Evolutionary conservation across 2,888 invertebrate genomes (phyloP).

Genomic region (Tromatobia lineatoria): DNA sequence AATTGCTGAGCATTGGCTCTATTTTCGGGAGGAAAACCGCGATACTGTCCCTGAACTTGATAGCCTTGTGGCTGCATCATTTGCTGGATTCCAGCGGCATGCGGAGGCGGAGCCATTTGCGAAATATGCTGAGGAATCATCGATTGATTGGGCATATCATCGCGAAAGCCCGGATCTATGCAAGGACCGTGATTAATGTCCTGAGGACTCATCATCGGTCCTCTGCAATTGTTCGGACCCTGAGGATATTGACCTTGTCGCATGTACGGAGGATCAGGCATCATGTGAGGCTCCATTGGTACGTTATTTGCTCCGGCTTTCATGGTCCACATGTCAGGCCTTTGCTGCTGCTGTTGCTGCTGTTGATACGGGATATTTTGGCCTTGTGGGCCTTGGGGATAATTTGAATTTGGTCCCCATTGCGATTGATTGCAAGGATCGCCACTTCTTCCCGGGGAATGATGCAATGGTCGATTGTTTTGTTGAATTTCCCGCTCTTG

Average conservation of each 20-base stretch:
- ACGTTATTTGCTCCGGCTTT: slow-evolving; percentile 53
- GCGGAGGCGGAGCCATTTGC: slow-evolving; percentile 22
- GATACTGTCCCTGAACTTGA: slow-evolving; percentile 60
- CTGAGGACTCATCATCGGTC: slow-evolving; percentile 65
- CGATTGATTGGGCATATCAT: slow-evolving; percentile 48
- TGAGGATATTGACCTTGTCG: slow-evolving; percentile 54
- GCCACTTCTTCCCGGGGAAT: slow-evolving; percentile 51
- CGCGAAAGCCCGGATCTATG: slow-evolving; percentile 58
- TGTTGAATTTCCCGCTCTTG: slow-evolving; percentile 48
- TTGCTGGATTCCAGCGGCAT: slow-evolving; percentile 40
- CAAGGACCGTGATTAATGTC: slow-evolving; percentile 60
- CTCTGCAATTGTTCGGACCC: slow-evolving; percentile 52
- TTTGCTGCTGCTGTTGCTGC: slow-evolving; percentile 59
- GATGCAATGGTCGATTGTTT: slow-evolving; percentile 54
- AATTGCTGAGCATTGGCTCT: slow-evolving; percentile 69
- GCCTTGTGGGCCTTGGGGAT: slow-evolving; percentile 43
- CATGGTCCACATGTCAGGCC: slow-evolving; percentile 75
- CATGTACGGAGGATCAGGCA: slow-evolving; percentile 66
- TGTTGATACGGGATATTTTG: slow-evolving; percentile 56
- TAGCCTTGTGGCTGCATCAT: slow-evolving; percentile 59
- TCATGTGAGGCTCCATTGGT: slow-evolving; percentile 70
- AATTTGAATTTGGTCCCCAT: slow-evolving; percentile 64
- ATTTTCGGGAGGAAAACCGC: slow-evolving; percentile 65
- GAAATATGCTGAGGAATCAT: slow-evolving; percentile 53
- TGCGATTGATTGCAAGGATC: slow-evolving; percentile 61